Evolutionary conservation across 2,888 invertebrate species (phyloP).

Genomic region (Rhagium mordax): DNA sequence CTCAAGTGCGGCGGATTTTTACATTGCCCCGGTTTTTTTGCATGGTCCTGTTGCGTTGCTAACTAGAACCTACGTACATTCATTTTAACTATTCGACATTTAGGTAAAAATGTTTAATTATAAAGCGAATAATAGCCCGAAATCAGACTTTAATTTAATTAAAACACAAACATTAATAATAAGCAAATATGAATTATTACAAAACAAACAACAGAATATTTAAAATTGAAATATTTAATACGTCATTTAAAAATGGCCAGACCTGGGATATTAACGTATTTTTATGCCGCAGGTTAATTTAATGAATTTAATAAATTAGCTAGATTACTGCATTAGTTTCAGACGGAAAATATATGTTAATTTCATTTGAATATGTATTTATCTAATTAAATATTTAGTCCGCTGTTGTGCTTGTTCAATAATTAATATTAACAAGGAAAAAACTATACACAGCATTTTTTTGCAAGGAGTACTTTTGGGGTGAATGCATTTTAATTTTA

Average conservation of each 20-base stretch:
- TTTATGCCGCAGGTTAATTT: not conserved
- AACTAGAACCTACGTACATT: not conserved
- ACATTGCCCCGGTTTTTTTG: not conserved
- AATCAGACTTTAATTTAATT: conserved; percentile 48
- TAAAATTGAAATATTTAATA: conserved; percentile 40
- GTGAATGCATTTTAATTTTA: too few species aligned
- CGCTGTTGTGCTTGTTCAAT: not conserved
- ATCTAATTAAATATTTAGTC: not conserved
- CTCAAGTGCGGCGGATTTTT: conserved; percentile 1
- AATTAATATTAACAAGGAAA: too few species aligned
- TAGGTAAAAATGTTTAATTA: conserved; percentile 35
- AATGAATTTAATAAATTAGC: not conserved
- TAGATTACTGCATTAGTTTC: not conserved
- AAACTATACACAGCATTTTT: too few species aligned
- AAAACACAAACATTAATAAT: conserved; percentile 41
- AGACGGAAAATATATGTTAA: not conserved
- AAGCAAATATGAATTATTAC: conserved; percentile 45
- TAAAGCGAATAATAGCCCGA: conserved; percentile 43
- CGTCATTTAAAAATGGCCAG: conserved; percentile 6
- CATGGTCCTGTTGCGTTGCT: not conserved
- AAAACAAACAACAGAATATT: conserved; percentile 42
- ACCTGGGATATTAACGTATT: not conserved
- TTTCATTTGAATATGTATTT: not conserved
- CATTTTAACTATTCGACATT: not conserved
- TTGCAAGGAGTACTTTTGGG: too few species aligned